These are phyloP conservation scores for Drosophila paulistorum DNA, from an alignment of 1,140 invertebrate genomes.

Conservation along the genomic window DNA sequence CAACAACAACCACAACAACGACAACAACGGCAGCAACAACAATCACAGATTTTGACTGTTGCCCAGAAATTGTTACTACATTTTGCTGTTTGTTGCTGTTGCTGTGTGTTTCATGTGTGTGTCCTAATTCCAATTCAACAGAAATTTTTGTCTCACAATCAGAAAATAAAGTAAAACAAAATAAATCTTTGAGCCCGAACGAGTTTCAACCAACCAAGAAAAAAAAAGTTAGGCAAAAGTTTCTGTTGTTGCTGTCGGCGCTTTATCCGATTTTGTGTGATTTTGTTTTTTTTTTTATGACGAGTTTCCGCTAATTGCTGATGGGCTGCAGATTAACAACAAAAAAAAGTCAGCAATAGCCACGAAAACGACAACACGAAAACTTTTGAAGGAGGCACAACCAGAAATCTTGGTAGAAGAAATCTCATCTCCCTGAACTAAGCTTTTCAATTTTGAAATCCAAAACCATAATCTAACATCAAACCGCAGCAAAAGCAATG, in stretches of 20 bases:
- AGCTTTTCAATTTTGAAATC: neutral
- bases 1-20: constrained; percentile 20
- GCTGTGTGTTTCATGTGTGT: constrained; percentile 66
- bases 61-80: constrained; percentile 69
- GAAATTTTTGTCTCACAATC: constrained; percentile 79
- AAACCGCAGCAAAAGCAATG: neutral
- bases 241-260: constrained; percentile 68
- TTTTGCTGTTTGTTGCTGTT: constrained; percentile 44
- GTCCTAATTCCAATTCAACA: constrained; percentile 81
- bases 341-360: constrained; percentile 49
- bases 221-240: constrained; percentile 67
- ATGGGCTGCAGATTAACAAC: constrained; percentile 72
- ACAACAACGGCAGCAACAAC: neutral
- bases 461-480: neutral
- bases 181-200: constrained; percentile 76
- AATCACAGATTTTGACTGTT: constrained; percentile 15
- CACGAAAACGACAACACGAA: constrained; percentile 9
- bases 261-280: constrained; percentile 76
- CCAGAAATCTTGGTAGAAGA: neutral
- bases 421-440: neutral
- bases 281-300: constrained; percentile 69
- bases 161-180: constrained; percentile 69
- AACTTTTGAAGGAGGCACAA: neutral
- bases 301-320: constrained; percentile 80
- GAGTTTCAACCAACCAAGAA: constrained; percentile 62